Evolutionary conservation across 2,888 invertebrate species (phyloP).

Genomic region (Oscheius sp.): DNA sequence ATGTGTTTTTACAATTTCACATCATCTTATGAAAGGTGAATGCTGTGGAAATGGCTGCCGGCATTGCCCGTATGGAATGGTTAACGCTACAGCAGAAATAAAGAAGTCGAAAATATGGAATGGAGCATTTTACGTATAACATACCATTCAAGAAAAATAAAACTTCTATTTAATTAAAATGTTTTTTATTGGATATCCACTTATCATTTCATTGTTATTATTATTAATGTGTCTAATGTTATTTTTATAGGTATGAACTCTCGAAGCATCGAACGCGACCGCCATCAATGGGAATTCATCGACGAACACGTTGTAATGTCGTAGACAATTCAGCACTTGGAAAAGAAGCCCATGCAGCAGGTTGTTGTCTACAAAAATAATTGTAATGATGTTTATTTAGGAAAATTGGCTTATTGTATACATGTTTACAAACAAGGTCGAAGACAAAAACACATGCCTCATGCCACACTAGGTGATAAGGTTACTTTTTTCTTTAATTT

Average conservation of each 20-base stretch:
- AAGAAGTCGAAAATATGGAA: conserved; percentile 63
- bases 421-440: conserved; percentile 87
- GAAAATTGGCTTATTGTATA: conserved; percentile 88
- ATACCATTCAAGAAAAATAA: no score
- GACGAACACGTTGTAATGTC: conserved; percentile 76
- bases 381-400: conserved; percentile 76
- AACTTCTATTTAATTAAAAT: conserved; percentile 13
- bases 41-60: conserved; percentile 72
- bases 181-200: not conserved
- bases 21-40: conserved; percentile 63
- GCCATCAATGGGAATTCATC: conserved; percentile 68
- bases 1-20: conserved; percentile 61
- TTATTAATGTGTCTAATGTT: conserved; percentile 5
- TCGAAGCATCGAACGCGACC: conserved; percentile 69
- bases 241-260: conserved; percentile 65
- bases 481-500: conserved; percentile 37
- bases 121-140: conserved; percentile 68
- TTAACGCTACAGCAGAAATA: conserved; percentile 59
- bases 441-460: conserved; percentile 69
- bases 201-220: not conserved
- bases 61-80: conserved; percentile 70
- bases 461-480: conserved; percentile 71
- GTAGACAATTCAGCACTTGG: conserved; percentile 97
- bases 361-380: no score
- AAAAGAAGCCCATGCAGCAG: conserved; percentile 81